Evolutionary conservation across 1,140 invertebrate species (phyloP), one percentile per base, ranked within the genome.

Genomic region (Caligus rogercresseyi): DNA sequence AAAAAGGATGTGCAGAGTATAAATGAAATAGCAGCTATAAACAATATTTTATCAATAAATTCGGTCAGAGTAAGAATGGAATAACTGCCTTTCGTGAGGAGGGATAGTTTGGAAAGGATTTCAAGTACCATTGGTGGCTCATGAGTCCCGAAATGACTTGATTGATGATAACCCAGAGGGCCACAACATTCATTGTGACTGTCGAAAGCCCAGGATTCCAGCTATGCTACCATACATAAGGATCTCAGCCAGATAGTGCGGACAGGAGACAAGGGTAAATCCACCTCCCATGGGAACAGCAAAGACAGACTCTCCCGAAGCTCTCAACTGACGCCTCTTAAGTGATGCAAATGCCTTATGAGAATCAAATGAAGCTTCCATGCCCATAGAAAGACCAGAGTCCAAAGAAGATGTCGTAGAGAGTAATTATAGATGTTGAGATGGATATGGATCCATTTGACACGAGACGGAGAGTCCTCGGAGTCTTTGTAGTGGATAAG

Each of bases 201-300:
- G 64, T 1, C 24, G 15, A n/a, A 55, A 23, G 16, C 64, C 64
- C 23, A 65, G 54, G 11, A 65, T 64, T 13, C 24, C 24, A 63
- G 16, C 19, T 16, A 65, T 23, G 19, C 19, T 31, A 16, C 19
- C 19, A 25, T 64, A 65, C 43, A 65, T 60, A 26, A 65, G 2
- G n/a, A 65, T 55, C 19, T 65, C 62, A 21, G 54, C 53, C 20
- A 24, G 13, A 26, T 58, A 65, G 54, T 66, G 62, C 1, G 65
- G 63, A 24, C 65, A 66, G 14, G 62, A 65, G 23, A 65, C 53
- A 20, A 23, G 60, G 18, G 57, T 52, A 26, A 65, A 66, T 4
- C n/a, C 24, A 19, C 25, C 25, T 1, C 63, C 65, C 16, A 52
- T 13, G 4, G 65, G 63, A 21, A 65, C 20, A 11, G 31, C 7